Evolutionary conservation across 2,113 vertebrate genomes (phyloP).

Genomic region (Prunella himalayana): DNA sequence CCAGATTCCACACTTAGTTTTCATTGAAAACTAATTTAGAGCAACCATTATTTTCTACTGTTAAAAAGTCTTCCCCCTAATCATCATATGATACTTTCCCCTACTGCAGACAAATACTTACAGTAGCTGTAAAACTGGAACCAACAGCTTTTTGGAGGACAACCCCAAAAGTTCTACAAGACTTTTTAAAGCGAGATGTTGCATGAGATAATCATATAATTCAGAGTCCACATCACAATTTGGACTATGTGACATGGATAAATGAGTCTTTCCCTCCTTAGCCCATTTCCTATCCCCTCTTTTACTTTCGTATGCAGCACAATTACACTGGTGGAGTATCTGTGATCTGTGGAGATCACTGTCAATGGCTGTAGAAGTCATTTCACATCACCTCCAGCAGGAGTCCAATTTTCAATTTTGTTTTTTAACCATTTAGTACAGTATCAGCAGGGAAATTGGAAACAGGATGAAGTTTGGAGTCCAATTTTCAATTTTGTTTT

Average conservation of each 20-base stretch:
- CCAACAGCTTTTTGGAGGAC: not conserved
- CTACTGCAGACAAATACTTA: not conserved
- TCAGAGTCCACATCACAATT: not conserved
- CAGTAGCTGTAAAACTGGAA: not conserved
- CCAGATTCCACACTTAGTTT: not conserved
- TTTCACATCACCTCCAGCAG: not conserved
- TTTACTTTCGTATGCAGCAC: not conserved
- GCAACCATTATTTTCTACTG: not conserved
- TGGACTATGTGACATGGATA: not conserved
- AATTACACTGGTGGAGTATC: not conserved
- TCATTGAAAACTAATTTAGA: not conserved
- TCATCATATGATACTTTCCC: not conserved
- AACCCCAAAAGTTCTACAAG: not conserved
- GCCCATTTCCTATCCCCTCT: not conserved
- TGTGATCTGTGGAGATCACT: not conserved
- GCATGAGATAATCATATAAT: not conserved
- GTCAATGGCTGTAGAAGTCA: not conserved
- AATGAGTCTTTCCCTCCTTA: not conserved
- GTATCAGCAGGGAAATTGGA: not conserved
- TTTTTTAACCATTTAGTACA: not conserved
- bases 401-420: not conserved
- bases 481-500: no score
- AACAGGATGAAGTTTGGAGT: not conserved
- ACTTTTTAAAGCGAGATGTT: not conserved
- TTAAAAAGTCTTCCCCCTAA: not conserved